phyloP scores from a whole-genome alignment of 1,140 invertebrate genomes.

The Ooceraea biroi region DNA sequence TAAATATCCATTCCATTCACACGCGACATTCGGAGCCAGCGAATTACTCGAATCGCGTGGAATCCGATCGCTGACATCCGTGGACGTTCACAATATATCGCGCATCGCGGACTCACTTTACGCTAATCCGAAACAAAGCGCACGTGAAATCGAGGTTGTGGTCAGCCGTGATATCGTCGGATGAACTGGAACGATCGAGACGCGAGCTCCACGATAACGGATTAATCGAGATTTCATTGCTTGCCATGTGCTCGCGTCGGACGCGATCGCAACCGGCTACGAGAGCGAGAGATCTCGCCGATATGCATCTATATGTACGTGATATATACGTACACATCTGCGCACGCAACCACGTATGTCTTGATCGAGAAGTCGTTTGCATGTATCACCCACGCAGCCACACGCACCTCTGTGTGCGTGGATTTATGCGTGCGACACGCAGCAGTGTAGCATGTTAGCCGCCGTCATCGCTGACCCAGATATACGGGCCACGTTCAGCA shows the following conservation, averaged over 20 bases:
- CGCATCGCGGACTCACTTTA: conserved; percentile 20
- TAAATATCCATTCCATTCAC: conserved; percentile 1
- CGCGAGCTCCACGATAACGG: background rate
- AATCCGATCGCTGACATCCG: background rate
- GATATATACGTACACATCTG: background rate
- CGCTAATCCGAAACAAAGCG: conserved; percentile 39
- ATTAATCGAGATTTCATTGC: conserved; percentile 56
- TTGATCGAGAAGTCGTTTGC: conserved; percentile 26
- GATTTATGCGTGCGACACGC: conserved; percentile 31
- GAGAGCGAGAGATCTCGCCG: conserved; percentile 4
- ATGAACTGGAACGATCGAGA: conserved; percentile 18
- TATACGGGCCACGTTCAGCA: conserved; percentile 25
- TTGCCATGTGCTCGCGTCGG: background rate
- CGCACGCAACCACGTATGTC: too few relatives aligned
- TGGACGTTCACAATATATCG: background rate
- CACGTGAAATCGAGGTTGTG: conserved; percentile 39
- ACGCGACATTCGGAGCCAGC: background rate
- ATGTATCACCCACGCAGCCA: conserved; percentile 41
- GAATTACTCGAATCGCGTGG: conserved; percentile 6
- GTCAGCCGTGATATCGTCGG: background rate
- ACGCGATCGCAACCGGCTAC: background rate
- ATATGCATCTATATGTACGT: background rate
- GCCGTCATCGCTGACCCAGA: conserved; percentile 41
- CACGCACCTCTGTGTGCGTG: conserved; percentile 16
- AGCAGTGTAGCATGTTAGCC: conserved; percentile 9